Evolutionary conservation across 2,113 vertebrate genomes (phyloP).

Genomic region (Anguilla japonica): DNA sequence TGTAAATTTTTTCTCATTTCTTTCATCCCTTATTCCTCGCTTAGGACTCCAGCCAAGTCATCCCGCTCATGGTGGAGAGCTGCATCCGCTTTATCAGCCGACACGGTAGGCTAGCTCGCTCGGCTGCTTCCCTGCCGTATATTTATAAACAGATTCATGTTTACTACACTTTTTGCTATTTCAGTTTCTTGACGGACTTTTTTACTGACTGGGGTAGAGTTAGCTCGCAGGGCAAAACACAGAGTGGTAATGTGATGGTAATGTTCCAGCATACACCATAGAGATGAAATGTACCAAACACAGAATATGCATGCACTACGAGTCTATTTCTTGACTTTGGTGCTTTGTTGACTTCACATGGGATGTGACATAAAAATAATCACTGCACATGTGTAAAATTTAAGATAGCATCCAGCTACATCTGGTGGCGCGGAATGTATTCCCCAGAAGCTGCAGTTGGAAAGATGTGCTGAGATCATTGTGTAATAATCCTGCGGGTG

Average conservation of each 20-base stretch:
- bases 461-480: not conserved
- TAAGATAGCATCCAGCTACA: no score
- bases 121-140: not conserved
- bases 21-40: not conserved
- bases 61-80: constrained; percentile 95
- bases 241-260: no score
- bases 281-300: no score
- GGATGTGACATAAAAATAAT: no score
- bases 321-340: no score
- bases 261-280: no score
- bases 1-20: not conserved
- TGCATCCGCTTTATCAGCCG: constrained; percentile 97
- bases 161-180: not conserved
- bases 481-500: not conserved
- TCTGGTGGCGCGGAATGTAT: not conserved
- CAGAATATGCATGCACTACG: no score
- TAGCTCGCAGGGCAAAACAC: not conserved
- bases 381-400: no score
- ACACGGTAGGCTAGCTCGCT: constrained; percentile 77
- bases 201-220: not conserved
- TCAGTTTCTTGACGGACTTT: not conserved
- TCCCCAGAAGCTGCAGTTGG: not conserved
- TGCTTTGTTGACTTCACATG: no score
- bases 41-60: constrained; percentile 86
- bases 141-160: not conserved